A percentile compares a stretch with the other conserved stretches of the same genome.
phyloP scores from a whole-genome alignment of 2,888 invertebrate genomes.

The Agrochola lychnidis region DNA sequence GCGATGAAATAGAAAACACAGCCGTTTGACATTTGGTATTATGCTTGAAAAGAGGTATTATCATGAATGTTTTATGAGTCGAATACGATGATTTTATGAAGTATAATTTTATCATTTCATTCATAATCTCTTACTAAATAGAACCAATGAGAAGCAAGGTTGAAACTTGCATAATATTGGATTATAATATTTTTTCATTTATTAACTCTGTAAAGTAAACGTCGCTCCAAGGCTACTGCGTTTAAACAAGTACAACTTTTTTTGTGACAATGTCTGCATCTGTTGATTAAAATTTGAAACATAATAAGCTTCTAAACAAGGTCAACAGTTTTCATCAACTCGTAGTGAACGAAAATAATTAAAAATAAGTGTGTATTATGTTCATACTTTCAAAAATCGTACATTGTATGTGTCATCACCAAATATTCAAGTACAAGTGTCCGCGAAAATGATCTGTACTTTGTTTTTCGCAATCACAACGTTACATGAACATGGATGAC shows the following conservation, averaged over 20 bases:
- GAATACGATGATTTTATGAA: background rate
- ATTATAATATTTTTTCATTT: background rate
- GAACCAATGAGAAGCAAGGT: background rate
- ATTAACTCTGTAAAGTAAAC: conserved; percentile 60
- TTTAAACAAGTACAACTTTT: conserved; percentile 81
- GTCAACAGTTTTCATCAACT: conserved; percentile 91
- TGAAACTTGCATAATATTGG: background rate
- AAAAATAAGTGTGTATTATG: conserved; percentile 85
- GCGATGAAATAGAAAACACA: conserved; percentile 57
- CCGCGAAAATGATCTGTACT: conserved; percentile 89
- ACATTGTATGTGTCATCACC: conserved; percentile 78
- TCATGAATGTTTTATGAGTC: background rate
- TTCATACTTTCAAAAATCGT: conserved; percentile 80
- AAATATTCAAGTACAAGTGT: conserved; percentile 85
- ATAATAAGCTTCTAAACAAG: conserved; percentile 91
- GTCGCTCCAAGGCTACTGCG: conserved; percentile 77
- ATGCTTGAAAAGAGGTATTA: conserved; percentile 77
- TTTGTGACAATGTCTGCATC: conserved; percentile 90
- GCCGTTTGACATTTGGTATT: conserved; percentile 69
- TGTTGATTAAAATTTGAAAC: conserved; percentile 91
- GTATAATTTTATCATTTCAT: background rate
- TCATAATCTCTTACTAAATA: background rate
- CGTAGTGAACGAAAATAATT: conserved; percentile 88
- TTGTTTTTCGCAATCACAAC: conserved; percentile 91
- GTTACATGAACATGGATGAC: conserved; percentile 91